Percentiles rank a stretch among this genome's conserved stretches.
Evolutionary conservation across 2,888 invertebrate genomes (phyloP).

Genomic region (Sipha maydis): DNA sequence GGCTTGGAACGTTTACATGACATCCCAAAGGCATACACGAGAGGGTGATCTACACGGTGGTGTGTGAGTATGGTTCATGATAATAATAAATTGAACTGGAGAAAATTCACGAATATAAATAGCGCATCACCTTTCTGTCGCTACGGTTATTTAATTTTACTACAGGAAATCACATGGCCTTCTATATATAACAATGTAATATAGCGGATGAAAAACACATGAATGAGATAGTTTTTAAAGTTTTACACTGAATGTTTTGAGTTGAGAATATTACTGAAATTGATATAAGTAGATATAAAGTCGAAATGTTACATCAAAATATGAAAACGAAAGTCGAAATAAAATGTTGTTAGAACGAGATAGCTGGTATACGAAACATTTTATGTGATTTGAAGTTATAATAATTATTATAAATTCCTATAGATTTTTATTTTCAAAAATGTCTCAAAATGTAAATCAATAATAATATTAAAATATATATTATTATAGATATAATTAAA

Average conservation of each 20-base stretch:
- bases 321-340: background rate
- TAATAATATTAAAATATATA: background rate
- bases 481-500: background rate
- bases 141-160: slow-evolving; percentile 50
- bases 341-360: background rate
- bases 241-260: background rate
- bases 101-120: slow-evolving; percentile 61
- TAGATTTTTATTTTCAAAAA: background rate
- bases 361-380: background rate
- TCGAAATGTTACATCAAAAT: background rate
- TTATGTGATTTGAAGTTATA: background rate
- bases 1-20: slow-evolving; percentile 54
- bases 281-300: background rate
- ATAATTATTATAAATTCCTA: background rate
- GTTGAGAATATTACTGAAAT: background rate
- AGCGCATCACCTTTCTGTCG: slow-evolving; percentile 47
- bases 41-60: slow-evolving; percentile 20
- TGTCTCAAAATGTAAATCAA: background rate
- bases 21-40: slow-evolving; percentile 22
- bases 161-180: slow-evolving; percentile 48
- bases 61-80: background rate
- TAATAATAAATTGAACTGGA: slow-evolving; percentile 59
- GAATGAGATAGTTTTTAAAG: background rate
- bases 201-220: slow-evolving; percentile 37
- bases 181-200: background rate